Evolutionary conservation across 2,113 vertebrate species (phyloP), one percentile per base, ranked within the genome.

Genomic region (Dissostichus mawsoni): DNA sequence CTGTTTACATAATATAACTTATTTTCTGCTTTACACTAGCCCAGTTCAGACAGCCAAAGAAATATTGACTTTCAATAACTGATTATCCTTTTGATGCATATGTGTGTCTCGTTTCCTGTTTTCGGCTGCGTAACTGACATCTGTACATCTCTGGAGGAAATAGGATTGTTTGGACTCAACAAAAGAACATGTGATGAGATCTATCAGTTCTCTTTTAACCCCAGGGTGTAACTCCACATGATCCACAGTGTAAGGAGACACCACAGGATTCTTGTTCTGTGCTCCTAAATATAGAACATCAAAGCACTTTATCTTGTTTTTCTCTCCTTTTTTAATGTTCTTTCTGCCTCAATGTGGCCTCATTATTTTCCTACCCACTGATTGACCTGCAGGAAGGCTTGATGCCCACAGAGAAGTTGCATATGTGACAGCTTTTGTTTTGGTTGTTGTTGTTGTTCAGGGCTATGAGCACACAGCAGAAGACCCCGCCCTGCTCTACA

Each of bases 391-490:
- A 51, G 70, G 18, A 53, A 41, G 12, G 18, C 59, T 53, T 12
- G 59, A 44, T 8, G 51, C 4, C 13, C n/a, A 17, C 48, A 14
- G 10, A 64, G 14, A 8, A 5, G 5, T 3, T 48, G 8, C 14
- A 1, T 17, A 7, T 64, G 1, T 69, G 5, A 61, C 23, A 0
- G n/a, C 13, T 17, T 20, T 2, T 50, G 63, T 20, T 4, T 36
- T 36, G 36, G 9, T 68, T 23, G 41, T 77, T 11, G 13, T 55
- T 59, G 36, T 64, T 69, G 83, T 36, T 53, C 1, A 99, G 98
- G 98, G 98, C 23, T 99, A 99, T 18, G 98, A 99, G 84, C 98
- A 99, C 94, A 99, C 98, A 0, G 97, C 98, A 0, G 98, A 99
- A 82, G 98, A 99, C 84, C 96, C 97, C 0, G 94, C 97, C 0